Evolutionary conservation across 2,797 vertebrate genomes (phyloP).

Genomic region (Orestias chungarensis): DNA sequence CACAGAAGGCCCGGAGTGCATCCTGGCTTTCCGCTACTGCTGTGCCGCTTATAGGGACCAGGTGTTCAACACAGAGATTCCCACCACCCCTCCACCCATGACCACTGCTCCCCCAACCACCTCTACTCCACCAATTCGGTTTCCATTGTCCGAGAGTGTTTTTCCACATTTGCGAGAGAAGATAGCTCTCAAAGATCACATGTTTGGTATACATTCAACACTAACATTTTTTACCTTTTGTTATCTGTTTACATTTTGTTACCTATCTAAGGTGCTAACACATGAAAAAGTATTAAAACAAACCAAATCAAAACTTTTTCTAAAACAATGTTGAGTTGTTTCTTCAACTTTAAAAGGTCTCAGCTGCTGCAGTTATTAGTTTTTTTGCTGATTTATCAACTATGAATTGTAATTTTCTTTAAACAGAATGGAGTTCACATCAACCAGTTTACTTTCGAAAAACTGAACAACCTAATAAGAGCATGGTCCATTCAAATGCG

Average conservation of each 20-base stretch:
- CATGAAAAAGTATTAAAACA: not conserved
- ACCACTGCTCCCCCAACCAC: conserved; percentile 26
- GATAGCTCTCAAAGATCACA: rapidly evolving
- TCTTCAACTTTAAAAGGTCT: not conserved
- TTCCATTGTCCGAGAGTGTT: rapidly evolving
- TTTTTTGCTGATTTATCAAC: not conserved
- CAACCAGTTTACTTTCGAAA: too few species aligned
- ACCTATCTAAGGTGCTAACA: not conserved
- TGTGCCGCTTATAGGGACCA: conserved; percentile 71
- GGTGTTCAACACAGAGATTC: conserved; percentile 49
- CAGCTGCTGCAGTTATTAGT: not conserved
- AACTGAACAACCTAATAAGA: too few species aligned
- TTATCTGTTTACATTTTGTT: not conserved
- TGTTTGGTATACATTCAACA: conserved; percentile 9
- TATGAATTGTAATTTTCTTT: not conserved
- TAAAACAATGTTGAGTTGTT: not conserved
- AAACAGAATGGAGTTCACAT: not conserved
- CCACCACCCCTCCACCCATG: conserved; percentile 44
- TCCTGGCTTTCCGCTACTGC: conserved; percentile 80
- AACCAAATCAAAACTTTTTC: not conserved
- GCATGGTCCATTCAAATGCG: not conserved
- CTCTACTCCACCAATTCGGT: too few species aligned
- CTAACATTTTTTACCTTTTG: not conserved
- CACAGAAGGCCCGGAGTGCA: conserved; percentile 74
- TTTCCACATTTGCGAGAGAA: rapidly evolving